Evolutionary conservation across 1,140 invertebrate genomes (phyloP), one percentile per base, ranked within the genome.

Genomic region (Drosophila repleta): DNA sequence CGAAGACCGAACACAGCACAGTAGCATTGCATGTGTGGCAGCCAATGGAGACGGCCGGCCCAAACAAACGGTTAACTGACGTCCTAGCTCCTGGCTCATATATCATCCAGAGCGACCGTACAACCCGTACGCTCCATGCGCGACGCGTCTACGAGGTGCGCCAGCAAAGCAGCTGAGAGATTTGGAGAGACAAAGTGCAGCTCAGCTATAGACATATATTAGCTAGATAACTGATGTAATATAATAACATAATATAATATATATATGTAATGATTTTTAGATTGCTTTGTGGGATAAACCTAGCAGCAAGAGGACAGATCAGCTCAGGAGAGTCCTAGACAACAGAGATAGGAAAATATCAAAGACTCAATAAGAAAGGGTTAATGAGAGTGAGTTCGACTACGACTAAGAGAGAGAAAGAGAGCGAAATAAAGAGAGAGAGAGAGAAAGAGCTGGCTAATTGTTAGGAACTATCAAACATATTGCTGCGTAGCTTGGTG

Each of bases 1-100:
- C 48, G 70, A 60, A 17, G 17, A 56, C 37, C 15, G 37, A 53
- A 61, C 5, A 21, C 53, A 17, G 51, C 71, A 84, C 81, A 64
- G 81, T 84, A 85, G 80, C 80, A 57, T 81, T 73, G 78, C 78
- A 81, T 83, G 79, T 75, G 71, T 65, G 74, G 56, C 48, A 13
- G 41, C 29, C 21, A 20, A 20, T 62, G 37, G n/a, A 21, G 39
- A 60, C 35, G 37, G 37, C 15, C n/a, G 61, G 39, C 43, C 61
- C 58, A 41, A 24, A 49, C 48, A 68, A 45, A 51, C 56, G 26
- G 41, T 39, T 74, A 58, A 55, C 61, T 64, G 61, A 66, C 46
- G 45, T 11, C 2, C n/a, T 20, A 15, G 20, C 24, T 57, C 58
- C 11, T 45, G 53, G 37, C 74, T 62, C 57, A 76, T 79, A 62